Percentiles rank a stretch among this genome's conserved stretches.
These are phyloP conservation scores for Ailuropoda melanoleuca DNA, from an alignment of 2,113 vertebrate genomes.

Conservation along the genomic window DNA sequence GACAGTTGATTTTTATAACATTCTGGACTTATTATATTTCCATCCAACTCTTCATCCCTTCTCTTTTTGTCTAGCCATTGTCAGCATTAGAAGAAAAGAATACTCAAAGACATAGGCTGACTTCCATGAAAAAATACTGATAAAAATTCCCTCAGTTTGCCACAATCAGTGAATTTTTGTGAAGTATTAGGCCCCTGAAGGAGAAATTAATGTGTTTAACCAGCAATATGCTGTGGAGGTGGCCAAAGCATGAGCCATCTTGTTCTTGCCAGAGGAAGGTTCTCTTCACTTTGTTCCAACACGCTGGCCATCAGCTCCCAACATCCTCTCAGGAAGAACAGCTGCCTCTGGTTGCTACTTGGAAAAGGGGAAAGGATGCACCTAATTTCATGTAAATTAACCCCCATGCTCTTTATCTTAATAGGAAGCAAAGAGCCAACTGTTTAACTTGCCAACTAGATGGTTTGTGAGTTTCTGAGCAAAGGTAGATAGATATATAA, in stretches of 20 bases:
- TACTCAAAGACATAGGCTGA: not conserved
- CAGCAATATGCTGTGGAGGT: not conserved
- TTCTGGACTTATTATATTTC: not conserved
- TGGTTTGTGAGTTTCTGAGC: not conserved
- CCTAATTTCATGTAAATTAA: not conserved
- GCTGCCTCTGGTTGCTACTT: not conserved
- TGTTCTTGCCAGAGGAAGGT: not conserved
- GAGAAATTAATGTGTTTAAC: not conserved
- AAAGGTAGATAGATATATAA: not conserved
- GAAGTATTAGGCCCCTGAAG: not conserved
- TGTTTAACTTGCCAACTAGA: not conserved
- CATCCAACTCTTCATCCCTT: not conserved
- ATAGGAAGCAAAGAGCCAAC: not conserved
- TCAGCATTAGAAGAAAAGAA: not conserved
- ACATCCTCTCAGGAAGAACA: not conserved
- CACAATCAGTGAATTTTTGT: not conserved
- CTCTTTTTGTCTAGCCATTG: not conserved
- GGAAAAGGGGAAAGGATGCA: not conserved
- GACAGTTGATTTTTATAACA: not conserved
- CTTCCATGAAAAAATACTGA: not conserved
- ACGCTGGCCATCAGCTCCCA: not conserved
- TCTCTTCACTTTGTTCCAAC: not conserved
- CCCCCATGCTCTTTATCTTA: not conserved
- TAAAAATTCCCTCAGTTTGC: not conserved
- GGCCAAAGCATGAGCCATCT: not conserved